Evolutionary conservation across 2,113 vertebrate genomes (phyloP).

Genomic region (Sander lucioperca): DNA sequence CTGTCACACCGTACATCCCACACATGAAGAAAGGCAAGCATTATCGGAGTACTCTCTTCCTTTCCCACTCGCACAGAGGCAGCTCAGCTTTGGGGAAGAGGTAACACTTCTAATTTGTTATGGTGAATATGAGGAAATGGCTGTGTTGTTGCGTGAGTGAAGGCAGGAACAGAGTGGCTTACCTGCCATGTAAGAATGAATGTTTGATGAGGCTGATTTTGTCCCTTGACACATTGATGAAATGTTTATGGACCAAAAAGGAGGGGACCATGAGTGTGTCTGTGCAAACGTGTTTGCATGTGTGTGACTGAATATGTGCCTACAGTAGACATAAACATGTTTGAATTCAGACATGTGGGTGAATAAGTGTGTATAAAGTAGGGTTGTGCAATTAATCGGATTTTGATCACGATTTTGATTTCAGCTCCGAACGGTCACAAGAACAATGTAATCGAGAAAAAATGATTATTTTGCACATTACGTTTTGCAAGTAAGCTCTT

Average conservation of each 20-base stretch:
- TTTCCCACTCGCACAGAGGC: not conserved
- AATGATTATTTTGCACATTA: too few species aligned
- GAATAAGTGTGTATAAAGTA: not conserved
- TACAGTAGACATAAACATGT: not conserved
- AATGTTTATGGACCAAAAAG: constrained; percentile 55
- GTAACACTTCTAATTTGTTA: constrained; percentile 6
- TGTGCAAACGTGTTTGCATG: not conserved
- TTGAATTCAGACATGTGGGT: not conserved
- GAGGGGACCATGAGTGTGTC: not conserved
- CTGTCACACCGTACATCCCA: not conserved
- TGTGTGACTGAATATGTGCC: not conserved
- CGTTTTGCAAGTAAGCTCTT: too few species aligned
- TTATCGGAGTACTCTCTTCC: not conserved
- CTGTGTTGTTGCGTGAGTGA: constrained; percentile 20
- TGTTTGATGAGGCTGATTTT: constrained; percentile 61
- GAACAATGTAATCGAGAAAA: too few species aligned
- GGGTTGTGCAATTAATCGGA: too few species aligned
- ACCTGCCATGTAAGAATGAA: constrained; percentile 57
- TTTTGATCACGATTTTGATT: too few species aligned
- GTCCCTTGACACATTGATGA: constrained; percentile 57
- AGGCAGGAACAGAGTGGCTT: constrained; percentile 19
- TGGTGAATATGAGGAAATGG: not conserved
- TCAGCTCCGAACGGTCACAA: too few species aligned
- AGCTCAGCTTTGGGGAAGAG: not conserved
- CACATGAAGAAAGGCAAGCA: not conserved